Evolutionary conservation across 2,113 vertebrate genomes (phyloP).

Genomic region (Crotalus tigris): DNA sequence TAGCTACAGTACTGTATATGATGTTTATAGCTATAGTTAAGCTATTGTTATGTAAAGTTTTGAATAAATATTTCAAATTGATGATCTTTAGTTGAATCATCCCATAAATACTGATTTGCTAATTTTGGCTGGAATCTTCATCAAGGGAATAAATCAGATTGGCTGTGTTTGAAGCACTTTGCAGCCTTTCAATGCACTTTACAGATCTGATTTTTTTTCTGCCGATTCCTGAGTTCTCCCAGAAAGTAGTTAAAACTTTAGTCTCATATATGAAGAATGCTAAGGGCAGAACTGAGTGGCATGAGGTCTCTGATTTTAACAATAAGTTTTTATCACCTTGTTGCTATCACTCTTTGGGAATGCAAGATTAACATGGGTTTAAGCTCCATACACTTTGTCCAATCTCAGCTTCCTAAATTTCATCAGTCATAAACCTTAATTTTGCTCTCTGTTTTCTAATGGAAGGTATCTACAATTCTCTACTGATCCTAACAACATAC

Average conservation of each 20-base stretch:
- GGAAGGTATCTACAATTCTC: not conserved
- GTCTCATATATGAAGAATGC: not conserved
- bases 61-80: not conserved
- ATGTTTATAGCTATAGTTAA: not conserved
- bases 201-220: not conserved
- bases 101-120: not conserved
- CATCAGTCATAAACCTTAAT: not conserved
- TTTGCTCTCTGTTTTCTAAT: not conserved
- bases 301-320: not conserved
- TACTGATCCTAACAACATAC: not conserved
- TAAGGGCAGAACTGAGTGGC: not conserved
- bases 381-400: not conserved
- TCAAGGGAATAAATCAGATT: not conserved
- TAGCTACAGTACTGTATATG: not conserved
- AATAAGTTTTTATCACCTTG: not conserved
- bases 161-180: not conserved
- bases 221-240: not conserved
- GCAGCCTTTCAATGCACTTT: not conserved
- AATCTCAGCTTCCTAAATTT: not conserved
- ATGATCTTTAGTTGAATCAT: not conserved
- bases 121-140: not conserved
- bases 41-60: not conserved
- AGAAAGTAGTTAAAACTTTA: not conserved
- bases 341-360: not conserved
- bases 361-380: not conserved